Base-by-base conservation (phyloP, 2,113 vertebrate genomes). In the Choloepus hoffmanni region DNA sequence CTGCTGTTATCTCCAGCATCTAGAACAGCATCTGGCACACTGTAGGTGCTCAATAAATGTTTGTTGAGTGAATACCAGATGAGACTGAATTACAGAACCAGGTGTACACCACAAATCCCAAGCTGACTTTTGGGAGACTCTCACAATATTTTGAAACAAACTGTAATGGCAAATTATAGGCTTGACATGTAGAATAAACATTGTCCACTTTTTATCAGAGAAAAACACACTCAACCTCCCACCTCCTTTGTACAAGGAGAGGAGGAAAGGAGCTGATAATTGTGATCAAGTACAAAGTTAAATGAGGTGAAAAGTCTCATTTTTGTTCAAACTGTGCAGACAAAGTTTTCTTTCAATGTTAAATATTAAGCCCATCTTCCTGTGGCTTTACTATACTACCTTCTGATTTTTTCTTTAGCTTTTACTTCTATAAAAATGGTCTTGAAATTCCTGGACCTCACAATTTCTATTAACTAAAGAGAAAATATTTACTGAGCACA, bases 391-490 rank as follows among this genome's bases (percentile, higher is more conserved):
- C 19, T n/a, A 55, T 11, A 72, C 36, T 68, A 19, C 23, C 16
- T 70, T 81, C 40, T 70, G 24, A 23, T 74, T 85, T 73, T 84
- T 28, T 77, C 53, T 92, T 92, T 72, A 65, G 60, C 50, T 92
- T 77, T 79, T 36, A 91, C 50, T 53, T 90, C 94, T 72, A 45
- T 65, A 88, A 88, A 93, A 40, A 36, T 14, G 92, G 63, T 94
- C 55, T 63, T 88, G 28, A 91, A 85, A 90, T 53, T 24, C 82
- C 53, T 4, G 28, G 24, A 78, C 40, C 36, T 77, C 48, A 62
- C 84, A 87, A 85, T 94, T 91, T 96, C 85, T 85, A 86, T 78
- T 77, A 96, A 55, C 58, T 81, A 92, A 92, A 60, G 88, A 84
- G 89, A 14, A 94, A 90, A 67, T 40, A 73, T 70, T 72, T 81